Evolutionary conservation across 2,113 vertebrate species (phyloP).

Genomic region (Megaceryle torquata): DNA sequence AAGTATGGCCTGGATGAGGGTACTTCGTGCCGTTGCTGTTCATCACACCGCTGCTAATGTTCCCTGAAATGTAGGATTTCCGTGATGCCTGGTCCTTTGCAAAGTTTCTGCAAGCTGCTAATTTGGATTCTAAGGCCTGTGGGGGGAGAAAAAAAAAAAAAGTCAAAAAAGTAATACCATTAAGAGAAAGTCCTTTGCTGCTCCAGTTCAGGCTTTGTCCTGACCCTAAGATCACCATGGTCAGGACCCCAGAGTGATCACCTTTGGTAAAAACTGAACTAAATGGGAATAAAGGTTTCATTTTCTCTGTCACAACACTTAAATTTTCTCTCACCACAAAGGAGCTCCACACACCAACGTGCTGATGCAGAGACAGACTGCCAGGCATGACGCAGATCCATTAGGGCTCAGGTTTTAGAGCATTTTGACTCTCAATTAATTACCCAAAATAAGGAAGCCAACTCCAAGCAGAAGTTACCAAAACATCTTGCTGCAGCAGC

Average conservation of each 20-base stretch:
- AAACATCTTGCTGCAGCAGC: neutral
- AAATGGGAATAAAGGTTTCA: neutral
- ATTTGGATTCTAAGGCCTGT: constrained; percentile 96
- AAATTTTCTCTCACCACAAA: neutral
- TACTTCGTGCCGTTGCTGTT: constrained; percentile 87
- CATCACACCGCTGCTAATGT: constrained; percentile 75
- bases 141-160: neutral
- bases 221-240: rapidly evolving
- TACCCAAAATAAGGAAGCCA: neutral
- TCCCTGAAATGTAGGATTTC: constrained; percentile 85
- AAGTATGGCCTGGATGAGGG: constrained; percentile 87
- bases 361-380: neutral
- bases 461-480: neutral
- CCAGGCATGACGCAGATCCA: neutral
- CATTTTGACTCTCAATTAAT: neutral
- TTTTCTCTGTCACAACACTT: neutral
- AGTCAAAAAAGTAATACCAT: neutral
- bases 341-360: neutral
- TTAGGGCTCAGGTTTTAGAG: neutral
- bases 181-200: neutral
- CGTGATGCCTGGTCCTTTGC: constrained; percentile 95
- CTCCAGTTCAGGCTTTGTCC: neutral
- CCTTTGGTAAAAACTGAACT: neutral
- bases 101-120: constrained; percentile 95
- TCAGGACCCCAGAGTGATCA: neutral